A percentile compares a stretch with the other conserved stretches of the same genome.
Evolutionary conservation across 2,888 invertebrate genomes (phyloP).

Genomic region (Troides aeacus): DNA sequence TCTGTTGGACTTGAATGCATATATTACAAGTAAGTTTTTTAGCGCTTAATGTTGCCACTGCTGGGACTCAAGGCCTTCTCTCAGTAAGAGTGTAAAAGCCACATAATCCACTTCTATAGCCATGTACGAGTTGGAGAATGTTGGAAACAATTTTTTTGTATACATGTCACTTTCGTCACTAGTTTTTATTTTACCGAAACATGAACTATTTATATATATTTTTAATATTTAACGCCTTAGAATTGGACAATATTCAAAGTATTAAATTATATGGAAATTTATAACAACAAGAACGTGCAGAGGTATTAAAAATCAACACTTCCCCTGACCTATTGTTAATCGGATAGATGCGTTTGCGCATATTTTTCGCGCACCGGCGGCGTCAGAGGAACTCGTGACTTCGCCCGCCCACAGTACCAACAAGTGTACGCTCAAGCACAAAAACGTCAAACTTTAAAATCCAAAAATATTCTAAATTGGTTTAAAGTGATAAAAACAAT

Average conservation of each 20-base stretch:
- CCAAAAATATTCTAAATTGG: no score
- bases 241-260: not conserved
- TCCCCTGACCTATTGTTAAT: constrained; percentile 14
- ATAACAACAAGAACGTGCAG: not conserved
- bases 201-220: not conserved
- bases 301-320: constrained; percentile 2
- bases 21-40: no score
- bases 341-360: constrained; percentile 34
- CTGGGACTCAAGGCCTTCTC: no score
- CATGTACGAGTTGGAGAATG: no score
- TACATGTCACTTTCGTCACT: no score
- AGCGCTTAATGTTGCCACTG: no score
- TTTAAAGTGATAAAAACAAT: no score
- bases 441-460: not conserved
- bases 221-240: not conserved
- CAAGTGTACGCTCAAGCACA: constrained; percentile 25
- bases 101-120: no score
- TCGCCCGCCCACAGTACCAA: constrained; percentile 32
- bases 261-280: not conserved
- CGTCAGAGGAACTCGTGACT: constrained; percentile 37
- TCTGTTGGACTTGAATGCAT: no score
- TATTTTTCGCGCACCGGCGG: constrained; percentile 39
- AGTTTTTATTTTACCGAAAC: no score
- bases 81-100: no score
- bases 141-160: no score